These are phyloP conservation scores for Ochotona princeps DNA, from an alignment of 2,113 vertebrate genomes.

Conservation along the genomic window DNA sequence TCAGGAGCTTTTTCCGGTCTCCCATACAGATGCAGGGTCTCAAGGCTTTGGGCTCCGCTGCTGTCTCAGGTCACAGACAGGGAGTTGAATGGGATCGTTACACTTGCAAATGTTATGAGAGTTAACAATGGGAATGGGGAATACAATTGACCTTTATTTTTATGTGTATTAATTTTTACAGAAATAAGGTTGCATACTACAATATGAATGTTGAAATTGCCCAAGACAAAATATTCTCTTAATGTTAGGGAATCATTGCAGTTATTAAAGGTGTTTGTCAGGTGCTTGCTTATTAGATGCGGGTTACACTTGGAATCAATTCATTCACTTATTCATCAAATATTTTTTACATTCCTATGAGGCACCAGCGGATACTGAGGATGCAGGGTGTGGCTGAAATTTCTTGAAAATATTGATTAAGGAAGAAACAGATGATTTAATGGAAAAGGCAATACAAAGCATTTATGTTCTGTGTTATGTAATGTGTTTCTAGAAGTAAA, in stretches of 20 bases:
- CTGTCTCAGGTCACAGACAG: too few species aligned
- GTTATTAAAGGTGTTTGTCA: background rate
- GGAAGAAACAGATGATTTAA: background rate
- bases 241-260: background rate
- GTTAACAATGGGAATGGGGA: background rate
- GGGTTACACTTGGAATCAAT: background rate
- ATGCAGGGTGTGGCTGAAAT: background rate
- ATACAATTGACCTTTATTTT: constrained; percentile 7
- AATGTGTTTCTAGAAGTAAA: background rate
- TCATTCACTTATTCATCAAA: constrained; percentile 2
- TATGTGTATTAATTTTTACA: background rate
- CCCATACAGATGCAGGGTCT: too few species aligned
- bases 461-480: background rate
- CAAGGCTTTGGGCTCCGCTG: too few species aligned
- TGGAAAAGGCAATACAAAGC: background rate
- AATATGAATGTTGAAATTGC: constrained; percentile 24
- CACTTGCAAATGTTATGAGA: background rate
- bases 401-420: background rate
- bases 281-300: constrained; percentile 38
- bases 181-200: background rate
- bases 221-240: background rate
- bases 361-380: background rate
- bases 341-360: constrained; percentile 10
- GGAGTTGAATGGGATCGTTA: background rate
- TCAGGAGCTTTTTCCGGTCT: too few species aligned